Conservation (phyloP, 1,140 invertebrate genomes). For the Tenebrio molitor region DNA sequence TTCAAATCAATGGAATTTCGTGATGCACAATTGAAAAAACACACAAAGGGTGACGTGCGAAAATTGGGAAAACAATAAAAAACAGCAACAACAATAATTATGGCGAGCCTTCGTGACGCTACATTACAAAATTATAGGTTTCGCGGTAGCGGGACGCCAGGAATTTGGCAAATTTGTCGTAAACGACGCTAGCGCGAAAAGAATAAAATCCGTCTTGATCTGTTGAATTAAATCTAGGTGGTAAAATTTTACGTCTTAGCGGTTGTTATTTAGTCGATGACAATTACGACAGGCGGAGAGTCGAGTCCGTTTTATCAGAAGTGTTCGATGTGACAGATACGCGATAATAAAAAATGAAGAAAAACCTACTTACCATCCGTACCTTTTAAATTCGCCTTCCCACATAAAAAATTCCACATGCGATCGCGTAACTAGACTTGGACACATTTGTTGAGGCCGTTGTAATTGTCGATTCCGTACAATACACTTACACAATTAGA, state of each 20-base stretch:
- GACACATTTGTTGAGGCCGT: slow-evolving; percentile 22
- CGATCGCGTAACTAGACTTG: slow-evolving; percentile 16
- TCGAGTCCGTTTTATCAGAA: slow-evolving; percentile 15
- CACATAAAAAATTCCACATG: slow-evolving; percentile 43
- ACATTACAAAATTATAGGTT: too few relatives aligned
- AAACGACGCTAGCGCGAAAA: too few relatives aligned
- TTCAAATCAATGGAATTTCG: slow-evolving; percentile 9
- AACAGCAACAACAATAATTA: too few relatives aligned
- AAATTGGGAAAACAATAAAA: background rate
- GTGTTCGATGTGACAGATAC: slow-evolving; percentile 1
- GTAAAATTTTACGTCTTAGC: too few relatives aligned
- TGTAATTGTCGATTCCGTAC: slow-evolving; percentile 43
- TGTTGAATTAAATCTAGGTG: too few relatives aligned
- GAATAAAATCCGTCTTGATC: too few relatives aligned
- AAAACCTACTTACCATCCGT: slow-evolving; percentile 29
- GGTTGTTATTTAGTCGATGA: too few relatives aligned
- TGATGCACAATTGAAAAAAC: background rate
- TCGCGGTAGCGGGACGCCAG: too few relatives aligned
- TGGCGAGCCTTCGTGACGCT: too few relatives aligned
- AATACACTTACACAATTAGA: slow-evolving; percentile 48
- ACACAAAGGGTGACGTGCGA: background rate
- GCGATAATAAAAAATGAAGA: slow-evolving; percentile 6
- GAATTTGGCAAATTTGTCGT: too few relatives aligned
- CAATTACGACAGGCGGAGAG: too few relatives aligned
- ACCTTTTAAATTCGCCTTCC: slow-evolving; percentile 38